Conservation (phyloP, 2,113 vertebrate species). For the Syrrhaptes paradoxus region DNA sequence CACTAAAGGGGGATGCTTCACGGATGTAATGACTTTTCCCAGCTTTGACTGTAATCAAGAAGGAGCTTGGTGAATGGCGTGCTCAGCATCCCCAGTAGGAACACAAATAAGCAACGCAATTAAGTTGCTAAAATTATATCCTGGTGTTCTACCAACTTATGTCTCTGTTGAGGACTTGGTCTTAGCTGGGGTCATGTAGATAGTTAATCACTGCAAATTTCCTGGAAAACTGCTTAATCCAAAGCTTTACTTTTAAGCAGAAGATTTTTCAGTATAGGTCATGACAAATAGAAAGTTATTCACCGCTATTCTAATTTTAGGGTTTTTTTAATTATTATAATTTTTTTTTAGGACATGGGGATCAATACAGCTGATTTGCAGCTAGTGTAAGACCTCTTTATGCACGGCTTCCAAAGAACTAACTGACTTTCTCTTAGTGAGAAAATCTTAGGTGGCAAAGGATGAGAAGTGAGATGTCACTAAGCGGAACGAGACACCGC, state of each 20-base stretch:
- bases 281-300: neutral
- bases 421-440: neutral
- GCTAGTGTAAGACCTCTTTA: neutral
- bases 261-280: neutral
- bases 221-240: neutral
- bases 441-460: neutral
- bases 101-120: neutral
- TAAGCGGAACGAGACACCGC: neutral
- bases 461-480: neutral
- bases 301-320: neutral
- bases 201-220: neutral
- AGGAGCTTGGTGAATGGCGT: rapidly evolving
- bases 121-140: neutral
- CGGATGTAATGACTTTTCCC: neutral
- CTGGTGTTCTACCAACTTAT: neutral
- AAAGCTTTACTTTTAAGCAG: neutral
- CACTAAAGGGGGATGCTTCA: neutral
- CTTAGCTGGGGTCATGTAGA: neutral
- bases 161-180: neutral
- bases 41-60: neutral
- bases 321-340: neutral
- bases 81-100: neutral
- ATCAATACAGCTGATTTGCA: slow-evolving; percentile 7
- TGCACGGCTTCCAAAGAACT: neutral
- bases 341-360: neutral